Percentiles rank a stretch among this genome's conserved stretches.
These are phyloP conservation scores for Philypnodon macrostomus DNA, from an alignment of 2,797 vertebrate species.

Conservation along the genomic window DNA sequence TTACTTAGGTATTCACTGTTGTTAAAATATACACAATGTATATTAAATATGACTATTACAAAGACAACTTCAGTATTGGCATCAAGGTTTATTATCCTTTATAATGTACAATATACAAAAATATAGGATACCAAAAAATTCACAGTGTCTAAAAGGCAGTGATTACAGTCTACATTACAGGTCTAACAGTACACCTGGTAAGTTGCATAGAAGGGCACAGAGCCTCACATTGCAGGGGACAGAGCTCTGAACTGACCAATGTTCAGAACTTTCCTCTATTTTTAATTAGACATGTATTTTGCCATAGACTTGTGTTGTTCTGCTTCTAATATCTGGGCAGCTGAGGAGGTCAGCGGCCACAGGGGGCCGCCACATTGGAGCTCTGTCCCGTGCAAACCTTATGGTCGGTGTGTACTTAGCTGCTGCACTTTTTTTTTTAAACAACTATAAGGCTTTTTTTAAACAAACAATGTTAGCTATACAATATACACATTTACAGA, in stretches of 20 bases:
- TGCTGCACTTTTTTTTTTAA: slow-evolving; percentile 65
- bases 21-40: too few species aligned
- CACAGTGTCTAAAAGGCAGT: slow-evolving; percentile 98
- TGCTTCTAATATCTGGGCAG: slow-evolving; percentile 45
- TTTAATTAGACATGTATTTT: too few species aligned
- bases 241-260: slow-evolving; percentile 67
- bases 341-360: slow-evolving; percentile 37
- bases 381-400: slow-evolving; percentile 76
- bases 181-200: slow-evolving; percentile 85
- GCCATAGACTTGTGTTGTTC: too few species aligned
- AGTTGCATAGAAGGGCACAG: slow-evolving; percentile 92
- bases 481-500: slow-evolving; percentile 77
- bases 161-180: slow-evolving; percentile 89
- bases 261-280: too few species aligned
- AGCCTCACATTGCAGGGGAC: slow-evolving; percentile 75
- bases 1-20: too few species aligned
- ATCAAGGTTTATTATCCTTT: slow-evolving; percentile 88
- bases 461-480: slow-evolving; percentile 82
- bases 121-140: slow-evolving; percentile 93
- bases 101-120: slow-evolving; percentile 97
- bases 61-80: slow-evolving; percentile 54
- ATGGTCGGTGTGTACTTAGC: slow-evolving; percentile 75
- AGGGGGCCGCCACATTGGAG: slow-evolving; percentile 40
- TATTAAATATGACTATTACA: too few species aligned
- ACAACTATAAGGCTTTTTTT: slow-evolving; percentile 81